Conservation (phyloP, 1,140 invertebrate species). For the Panagrolaimus sp. region DNA sequence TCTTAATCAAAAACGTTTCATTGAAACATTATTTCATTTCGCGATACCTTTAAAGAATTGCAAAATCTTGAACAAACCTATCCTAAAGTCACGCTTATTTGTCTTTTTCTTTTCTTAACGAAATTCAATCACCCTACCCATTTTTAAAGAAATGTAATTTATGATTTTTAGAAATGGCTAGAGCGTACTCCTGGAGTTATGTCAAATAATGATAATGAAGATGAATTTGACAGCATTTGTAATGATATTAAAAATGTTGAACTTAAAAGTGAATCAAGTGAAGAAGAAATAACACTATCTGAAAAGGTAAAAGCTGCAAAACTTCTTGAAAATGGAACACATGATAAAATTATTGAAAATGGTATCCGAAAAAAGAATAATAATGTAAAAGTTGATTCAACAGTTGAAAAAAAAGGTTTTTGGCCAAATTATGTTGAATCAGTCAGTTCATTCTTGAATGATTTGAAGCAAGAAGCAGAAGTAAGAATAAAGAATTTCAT, state of each 20-base stretch:
- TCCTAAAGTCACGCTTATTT: no score
- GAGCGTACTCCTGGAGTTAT: slow-evolving; percentile 86
- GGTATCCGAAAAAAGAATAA: not conserved
- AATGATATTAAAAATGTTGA: slow-evolving; percentile 69
- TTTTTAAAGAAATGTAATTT: no score
- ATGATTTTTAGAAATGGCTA: slow-evolving; percentile 69
- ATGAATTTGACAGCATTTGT: not conserved
- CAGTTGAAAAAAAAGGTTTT: not conserved
- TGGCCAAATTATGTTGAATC: slow-evolving; percentile 29
- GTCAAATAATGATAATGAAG: slow-evolving; percentile 61
- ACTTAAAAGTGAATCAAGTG: slow-evolving; percentile 68
- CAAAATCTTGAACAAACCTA: no score
- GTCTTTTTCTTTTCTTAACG: no score
- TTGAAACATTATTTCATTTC: not conserved
- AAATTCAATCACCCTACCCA: no score
- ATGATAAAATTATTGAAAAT: not conserved
- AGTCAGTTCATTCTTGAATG: slow-evolving; percentile 41
- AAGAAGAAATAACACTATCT: slow-evolving; percentile 60
- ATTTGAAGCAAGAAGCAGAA: slow-evolving; percentile 41
- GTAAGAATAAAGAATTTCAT: slow-evolving; percentile 57
- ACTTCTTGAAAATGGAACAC: slow-evolving; percentile 12
- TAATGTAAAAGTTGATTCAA: not conserved
- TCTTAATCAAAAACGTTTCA: no score
- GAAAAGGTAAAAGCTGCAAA: not conserved
- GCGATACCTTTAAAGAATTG: no score